A percentile compares a stretch with the other conserved stretches of the same genome.
Conservation (phyloP, 2,888 invertebrate species). For the Cephus spinipes region DNA sequence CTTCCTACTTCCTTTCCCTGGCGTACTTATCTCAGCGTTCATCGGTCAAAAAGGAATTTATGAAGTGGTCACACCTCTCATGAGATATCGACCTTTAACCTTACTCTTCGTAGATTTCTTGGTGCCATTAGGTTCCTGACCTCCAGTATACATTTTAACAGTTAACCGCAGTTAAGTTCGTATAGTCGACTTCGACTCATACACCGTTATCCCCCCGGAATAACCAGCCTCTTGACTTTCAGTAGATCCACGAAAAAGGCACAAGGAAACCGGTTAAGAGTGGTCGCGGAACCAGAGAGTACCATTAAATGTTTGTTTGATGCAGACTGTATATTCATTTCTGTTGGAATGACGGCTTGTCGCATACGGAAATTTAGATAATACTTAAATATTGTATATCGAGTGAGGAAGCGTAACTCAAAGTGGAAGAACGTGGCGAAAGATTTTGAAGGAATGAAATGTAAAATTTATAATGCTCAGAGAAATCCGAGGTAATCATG, state of each 20-base stretch:
- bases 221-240: background rate
- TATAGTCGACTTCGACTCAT: background rate
- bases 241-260: background rate
- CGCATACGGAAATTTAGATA: background rate
- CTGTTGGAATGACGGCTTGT: background rate
- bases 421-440: background rate
- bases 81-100: background rate
- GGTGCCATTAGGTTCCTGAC: background rate
- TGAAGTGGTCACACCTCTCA: background rate
- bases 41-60: background rate
- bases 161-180: background rate
- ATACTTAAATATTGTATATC: background rate
- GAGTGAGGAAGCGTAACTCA: background rate
- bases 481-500: too few relatives aligned
- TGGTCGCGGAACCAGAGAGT: background rate
- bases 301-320: background rate
- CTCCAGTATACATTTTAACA: background rate
- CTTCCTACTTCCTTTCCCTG: background rate
- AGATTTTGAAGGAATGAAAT: background rate
- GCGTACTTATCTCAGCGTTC: background rate
- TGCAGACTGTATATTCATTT: background rate
- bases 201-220: background rate
- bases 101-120: background rate
- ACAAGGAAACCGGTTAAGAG: background rate
- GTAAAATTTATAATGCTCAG: too few relatives aligned